These are phyloP conservation scores for Erpobdella octoculata DNA, from an alignment of 2,888 invertebrate genomes.

Conservation along the genomic window DNA sequence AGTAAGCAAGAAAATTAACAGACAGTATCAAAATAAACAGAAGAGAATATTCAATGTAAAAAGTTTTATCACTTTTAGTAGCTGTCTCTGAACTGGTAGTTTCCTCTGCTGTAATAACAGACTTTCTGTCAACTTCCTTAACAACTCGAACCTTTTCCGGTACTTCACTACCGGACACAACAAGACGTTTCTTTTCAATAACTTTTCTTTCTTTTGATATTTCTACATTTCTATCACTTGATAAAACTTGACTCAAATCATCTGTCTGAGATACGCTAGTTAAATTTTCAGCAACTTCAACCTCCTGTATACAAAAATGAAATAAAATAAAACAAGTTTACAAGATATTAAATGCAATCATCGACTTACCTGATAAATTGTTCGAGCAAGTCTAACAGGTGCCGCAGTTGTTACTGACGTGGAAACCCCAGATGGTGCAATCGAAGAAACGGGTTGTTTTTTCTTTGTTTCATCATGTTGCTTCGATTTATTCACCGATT, in stretches of 20 bases:
- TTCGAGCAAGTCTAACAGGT: background rate
- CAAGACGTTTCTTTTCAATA: background rate
- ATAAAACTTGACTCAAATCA: no score
- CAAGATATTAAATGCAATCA: no score
- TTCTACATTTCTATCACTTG: background rate
- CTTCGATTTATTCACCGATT: no score
- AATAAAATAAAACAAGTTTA: no score
- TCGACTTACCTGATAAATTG: background rate
- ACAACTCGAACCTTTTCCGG: background rate
- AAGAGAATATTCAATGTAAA: no score
- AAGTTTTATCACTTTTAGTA: no score
- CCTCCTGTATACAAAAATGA: no score
- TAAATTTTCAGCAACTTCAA: background rate
- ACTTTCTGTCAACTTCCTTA: slow-evolving; percentile 11
- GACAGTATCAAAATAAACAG: no score
- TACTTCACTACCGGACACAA: slow-evolving; percentile 11
- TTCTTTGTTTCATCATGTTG: background rate
- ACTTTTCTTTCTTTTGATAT: background rate
- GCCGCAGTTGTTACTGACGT: no score
- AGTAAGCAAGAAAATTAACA: no score
- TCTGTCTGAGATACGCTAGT: no score
- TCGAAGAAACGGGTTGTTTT: background rate
- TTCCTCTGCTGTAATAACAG: background rate
- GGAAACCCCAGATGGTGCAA: background rate
- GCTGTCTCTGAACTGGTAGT: background rate